Conservation (phyloP, 53 echinoderm and acorn worm species). For the Actinopyga echinites region DNA sequence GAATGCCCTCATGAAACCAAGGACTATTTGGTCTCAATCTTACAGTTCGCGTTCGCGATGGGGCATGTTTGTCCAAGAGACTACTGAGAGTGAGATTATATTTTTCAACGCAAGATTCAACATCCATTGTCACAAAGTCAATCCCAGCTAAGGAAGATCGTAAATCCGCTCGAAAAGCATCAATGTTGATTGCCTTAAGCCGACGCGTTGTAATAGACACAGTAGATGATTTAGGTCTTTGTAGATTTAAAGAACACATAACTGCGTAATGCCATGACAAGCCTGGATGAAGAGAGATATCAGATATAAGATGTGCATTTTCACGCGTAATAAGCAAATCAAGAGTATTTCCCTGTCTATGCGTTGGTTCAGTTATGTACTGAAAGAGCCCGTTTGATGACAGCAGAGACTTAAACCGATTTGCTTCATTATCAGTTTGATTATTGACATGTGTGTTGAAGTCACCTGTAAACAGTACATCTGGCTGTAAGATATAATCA, state of each 20-base stretch:
- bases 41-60: slow-evolving; percentile 28
- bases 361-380: slow-evolving; percentile 4
- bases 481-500: neutral
- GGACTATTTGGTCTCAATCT: slow-evolving; percentile 29
- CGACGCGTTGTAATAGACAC: slow-evolving; percentile 13
- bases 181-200: neutral
- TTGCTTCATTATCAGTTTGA: neutral
- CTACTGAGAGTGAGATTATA: slow-evolving; percentile 6
- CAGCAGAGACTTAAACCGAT: neutral
- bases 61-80: slow-evolving; percentile 45
- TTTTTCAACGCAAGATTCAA: neutral
- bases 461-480: neutral
- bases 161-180: neutral
- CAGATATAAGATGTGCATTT: neutral
- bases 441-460: neutral
- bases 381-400: neutral
- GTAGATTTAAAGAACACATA: slow-evolving; percentile 11
- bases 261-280: neutral
- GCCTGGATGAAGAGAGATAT: neutral
- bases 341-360: neutral
- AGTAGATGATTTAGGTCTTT: slow-evolving; percentile 16
- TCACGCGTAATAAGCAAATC: slow-evolving; percentile 5
- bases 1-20: slow-evolving; percentile 25
- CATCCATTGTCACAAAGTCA: neutral
- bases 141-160: neutral